These are phyloP conservation scores for Solea senegalensis DNA, from an alignment of 2,113 vertebrate genomes.

Conservation along the genomic window DNA sequence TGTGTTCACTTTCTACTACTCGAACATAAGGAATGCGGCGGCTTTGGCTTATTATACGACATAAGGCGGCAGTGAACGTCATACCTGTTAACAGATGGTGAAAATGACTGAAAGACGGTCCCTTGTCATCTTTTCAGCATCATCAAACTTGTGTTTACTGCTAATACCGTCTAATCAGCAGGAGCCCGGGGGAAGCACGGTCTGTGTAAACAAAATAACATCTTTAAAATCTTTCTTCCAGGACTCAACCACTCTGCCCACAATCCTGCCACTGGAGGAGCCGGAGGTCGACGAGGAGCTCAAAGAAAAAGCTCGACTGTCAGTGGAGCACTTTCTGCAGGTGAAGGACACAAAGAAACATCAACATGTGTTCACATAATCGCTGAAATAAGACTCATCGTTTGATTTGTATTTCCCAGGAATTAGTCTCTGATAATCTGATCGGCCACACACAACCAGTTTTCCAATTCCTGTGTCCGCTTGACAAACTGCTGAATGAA, in stretches of 20 bases:
- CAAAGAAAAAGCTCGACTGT: constrained; percentile 59
- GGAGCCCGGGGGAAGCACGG: not conserved
- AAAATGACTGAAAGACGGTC: not conserved
- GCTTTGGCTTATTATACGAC: too few relatives aligned
- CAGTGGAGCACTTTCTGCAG: constrained; percentile 76
- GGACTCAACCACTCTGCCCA: constrained; percentile 63
- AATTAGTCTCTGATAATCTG: constrained; percentile 66
- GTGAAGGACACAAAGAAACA: constrained; percentile 40
- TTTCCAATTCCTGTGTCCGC: constrained; percentile 81
- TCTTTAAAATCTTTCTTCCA: constrained; percentile 14
- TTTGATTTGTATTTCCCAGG: constrained; percentile 47
- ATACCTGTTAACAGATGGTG: not conserved
- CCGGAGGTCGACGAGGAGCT: constrained; percentile 25
- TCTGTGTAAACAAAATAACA: constrained; percentile 10
- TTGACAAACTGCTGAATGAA: constrained; percentile 73
- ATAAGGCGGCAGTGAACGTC: too few relatives aligned
- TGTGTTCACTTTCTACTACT: too few relatives aligned
- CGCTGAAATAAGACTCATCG: not conserved
- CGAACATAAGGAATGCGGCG: too few relatives aligned
- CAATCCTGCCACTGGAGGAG: constrained; percentile 52
- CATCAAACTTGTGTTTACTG: not conserved
- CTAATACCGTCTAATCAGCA: not conserved
- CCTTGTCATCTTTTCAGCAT: too few relatives aligned
- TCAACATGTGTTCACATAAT: not conserved
- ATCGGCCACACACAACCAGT: constrained; percentile 74